Conservation (phyloP, 2,797 vertebrate species). For the Phalanger gymnotis region DNA sequence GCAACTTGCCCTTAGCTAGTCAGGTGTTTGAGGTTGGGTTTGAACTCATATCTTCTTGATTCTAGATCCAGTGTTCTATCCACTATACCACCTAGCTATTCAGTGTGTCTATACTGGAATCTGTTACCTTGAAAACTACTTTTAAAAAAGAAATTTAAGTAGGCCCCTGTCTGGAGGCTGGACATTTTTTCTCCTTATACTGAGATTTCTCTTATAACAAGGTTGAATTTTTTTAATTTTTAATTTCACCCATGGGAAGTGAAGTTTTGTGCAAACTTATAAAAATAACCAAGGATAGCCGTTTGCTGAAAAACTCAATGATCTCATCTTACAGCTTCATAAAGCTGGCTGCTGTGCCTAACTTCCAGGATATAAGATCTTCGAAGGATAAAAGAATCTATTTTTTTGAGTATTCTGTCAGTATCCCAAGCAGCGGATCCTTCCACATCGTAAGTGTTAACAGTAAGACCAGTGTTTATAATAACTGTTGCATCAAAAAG, state of each 20-base stretch:
- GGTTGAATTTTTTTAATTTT: background rate
- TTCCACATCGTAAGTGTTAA: constrained; percentile 40
- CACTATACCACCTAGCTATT: background rate
- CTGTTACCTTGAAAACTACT: background rate
- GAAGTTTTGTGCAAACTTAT: background rate
- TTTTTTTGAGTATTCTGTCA: constrained; percentile 12
- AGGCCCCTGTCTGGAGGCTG: background rate
- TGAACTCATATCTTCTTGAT: background rate
- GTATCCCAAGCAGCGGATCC: background rate
- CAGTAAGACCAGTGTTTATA: constrained; percentile 42
- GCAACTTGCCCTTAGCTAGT: background rate
- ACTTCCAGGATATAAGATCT: constrained; percentile 8
- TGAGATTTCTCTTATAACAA: background rate
- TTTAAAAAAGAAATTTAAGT: background rate
- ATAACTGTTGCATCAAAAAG: constrained; percentile 43
- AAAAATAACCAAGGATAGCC: background rate
- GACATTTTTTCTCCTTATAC: background rate
- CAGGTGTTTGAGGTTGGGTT: background rate
- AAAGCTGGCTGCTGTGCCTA: background rate
- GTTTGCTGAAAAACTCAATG: background rate
- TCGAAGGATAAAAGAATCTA: background rate
- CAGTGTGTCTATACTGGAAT: background rate
- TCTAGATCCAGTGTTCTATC: background rate
- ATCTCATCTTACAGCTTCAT: background rate
- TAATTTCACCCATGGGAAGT: background rate